These are phyloP conservation scores for Coendou prehensilis DNA, from an alignment of 2,797 vertebrate genomes.

Conservation along the genomic window DNA sequence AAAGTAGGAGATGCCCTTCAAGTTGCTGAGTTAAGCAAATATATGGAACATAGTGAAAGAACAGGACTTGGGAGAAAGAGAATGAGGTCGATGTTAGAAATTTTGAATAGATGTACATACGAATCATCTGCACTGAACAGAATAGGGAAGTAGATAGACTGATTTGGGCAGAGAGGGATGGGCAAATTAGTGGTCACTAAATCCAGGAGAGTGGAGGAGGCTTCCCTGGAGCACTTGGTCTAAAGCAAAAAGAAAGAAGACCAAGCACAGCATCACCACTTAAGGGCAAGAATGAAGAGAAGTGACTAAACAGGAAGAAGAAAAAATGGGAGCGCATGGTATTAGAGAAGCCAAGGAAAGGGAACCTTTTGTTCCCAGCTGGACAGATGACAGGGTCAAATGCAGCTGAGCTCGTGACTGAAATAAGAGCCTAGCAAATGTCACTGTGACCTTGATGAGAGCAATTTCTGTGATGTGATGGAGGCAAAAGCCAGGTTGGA, in stretches of 20 bases:
- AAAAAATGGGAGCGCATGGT: accelerated
- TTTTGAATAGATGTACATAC: neutral
- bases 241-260: neutral
- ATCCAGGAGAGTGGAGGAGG: neutral
- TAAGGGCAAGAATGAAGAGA: neutral
- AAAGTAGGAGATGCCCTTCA: neutral
- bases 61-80: neutral
- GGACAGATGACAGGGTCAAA: neutral
- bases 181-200: neutral
- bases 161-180: neutral
- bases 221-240: neutral
- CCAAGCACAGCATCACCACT: neutral
- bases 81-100: neutral
- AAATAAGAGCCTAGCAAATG: neutral
- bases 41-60: neutral
- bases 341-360: neutral
- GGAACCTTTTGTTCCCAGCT: neutral
- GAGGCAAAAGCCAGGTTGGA: neutral
- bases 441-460: neutral
- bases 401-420: neutral
- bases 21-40: neutral
- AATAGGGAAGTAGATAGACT: neutral
- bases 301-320: neutral
- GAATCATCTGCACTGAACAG: neutral
- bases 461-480: neutral